phyloP scores from a whole-genome alignment of 2,888 invertebrate genomes.

The Drosophila seclusa region DNA sequence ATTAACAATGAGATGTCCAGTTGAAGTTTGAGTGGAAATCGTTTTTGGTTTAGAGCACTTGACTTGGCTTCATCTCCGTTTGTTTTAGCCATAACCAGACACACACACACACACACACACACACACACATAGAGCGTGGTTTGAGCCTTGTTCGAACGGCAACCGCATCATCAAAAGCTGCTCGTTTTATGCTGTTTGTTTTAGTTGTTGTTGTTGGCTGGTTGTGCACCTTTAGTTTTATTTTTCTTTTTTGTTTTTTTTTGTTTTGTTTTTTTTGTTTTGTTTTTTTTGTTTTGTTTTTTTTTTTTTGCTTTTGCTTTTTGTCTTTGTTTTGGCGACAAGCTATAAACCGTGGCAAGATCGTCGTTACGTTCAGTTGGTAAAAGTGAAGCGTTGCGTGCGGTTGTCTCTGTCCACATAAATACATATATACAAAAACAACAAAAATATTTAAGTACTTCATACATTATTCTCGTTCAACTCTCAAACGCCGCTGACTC shows the following conservation, averaged over 20 bases:
- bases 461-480: slow-evolving; percentile 22
- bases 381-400: slow-evolving; percentile 84
- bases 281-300: slow-evolving; percentile 39
- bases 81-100: slow-evolving; percentile 13
- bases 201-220: slow-evolving; percentile 33
- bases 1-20: slow-evolving; percentile 58
- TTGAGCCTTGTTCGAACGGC: slow-evolving; percentile 63
- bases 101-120: slow-evolving; percentile 7
- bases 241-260: neutral
- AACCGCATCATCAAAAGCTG: slow-evolving; percentile 43
- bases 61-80: slow-evolving; percentile 11
- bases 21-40: slow-evolving; percentile 51
- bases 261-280: neutral
- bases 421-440: slow-evolving; percentile 16
- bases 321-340: slow-evolving; percentile 81
- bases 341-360: slow-evolving; percentile 85
- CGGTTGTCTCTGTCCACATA: slow-evolving; percentile 71
- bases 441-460: slow-evolving; percentile 21
- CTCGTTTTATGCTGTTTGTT: slow-evolving; percentile 33
- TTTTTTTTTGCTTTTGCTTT: slow-evolving; percentile 34
- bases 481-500: slow-evolving; percentile 25
- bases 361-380: slow-evolving; percentile 84
- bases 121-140: slow-evolving; percentile 37
- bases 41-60: slow-evolving; percentile 26
- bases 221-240: slow-evolving; percentile 37